These are phyloP conservation scores for Agrotis exclamationis DNA, from an alignment of 2,888 invertebrate genomes.

Conservation along the genomic window DNA sequence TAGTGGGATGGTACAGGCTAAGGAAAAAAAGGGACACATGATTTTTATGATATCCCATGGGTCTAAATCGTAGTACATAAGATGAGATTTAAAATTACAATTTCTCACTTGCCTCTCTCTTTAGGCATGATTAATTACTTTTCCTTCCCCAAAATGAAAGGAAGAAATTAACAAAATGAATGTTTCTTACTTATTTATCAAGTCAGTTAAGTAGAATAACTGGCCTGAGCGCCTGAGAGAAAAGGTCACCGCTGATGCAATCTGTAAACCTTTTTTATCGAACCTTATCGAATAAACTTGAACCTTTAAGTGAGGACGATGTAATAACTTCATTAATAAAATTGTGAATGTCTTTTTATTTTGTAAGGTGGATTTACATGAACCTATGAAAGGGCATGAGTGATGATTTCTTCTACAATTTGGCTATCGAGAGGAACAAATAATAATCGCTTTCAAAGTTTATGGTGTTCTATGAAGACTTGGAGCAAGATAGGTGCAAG, in stretches of 20 bases:
- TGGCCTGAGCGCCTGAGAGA: constrained; percentile 29
- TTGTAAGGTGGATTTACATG: not conserved
- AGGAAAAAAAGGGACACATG: too few species aligned
- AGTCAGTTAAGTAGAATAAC: constrained; percentile 29
- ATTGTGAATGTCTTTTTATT: constrained; percentile 15
- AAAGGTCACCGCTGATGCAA: constrained; percentile 54
- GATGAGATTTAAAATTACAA: not conserved
- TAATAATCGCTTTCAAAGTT: not conserved
- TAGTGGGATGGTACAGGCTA: too few species aligned
- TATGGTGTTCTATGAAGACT: not conserved
- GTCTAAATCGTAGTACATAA: too few species aligned
- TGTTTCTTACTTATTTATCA: constrained; percentile 17
- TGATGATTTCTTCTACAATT: too few species aligned
- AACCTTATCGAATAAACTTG: constrained; percentile 40
- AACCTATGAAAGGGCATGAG: not conserved
- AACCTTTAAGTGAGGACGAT: constrained; percentile 27
- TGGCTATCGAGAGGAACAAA: too few species aligned
- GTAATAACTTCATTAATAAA: constrained; percentile 47
- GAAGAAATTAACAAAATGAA: constrained; percentile 34
- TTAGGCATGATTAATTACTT: constrained; percentile 19
- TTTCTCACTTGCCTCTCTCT: not conserved
- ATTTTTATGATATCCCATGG: too few species aligned
- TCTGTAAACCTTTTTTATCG: constrained; percentile 47
- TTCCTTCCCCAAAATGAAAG: not conserved
- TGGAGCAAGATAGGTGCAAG: not conserved